Base-by-base conservation (phyloP, 2,888 invertebrate species). In the Rosalia funebris region DNA sequence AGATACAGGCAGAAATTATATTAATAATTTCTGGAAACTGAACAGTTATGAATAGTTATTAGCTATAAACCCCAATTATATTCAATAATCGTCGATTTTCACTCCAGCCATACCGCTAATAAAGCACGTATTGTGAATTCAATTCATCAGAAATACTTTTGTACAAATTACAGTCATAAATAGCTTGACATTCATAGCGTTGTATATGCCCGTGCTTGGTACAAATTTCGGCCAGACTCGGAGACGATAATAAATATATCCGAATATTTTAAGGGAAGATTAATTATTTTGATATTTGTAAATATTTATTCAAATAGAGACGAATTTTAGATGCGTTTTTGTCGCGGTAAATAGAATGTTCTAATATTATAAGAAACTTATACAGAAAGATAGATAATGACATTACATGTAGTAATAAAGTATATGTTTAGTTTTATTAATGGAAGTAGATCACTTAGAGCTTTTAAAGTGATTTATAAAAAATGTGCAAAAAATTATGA, bases 81-180 rank as follows among this genome's bases (percentile, higher is more conserved):
- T 64, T 52, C 57, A 62, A 61, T 68, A 71, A 72, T 69, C 65
- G 69, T 58, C 47, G 63, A 67, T 67, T 70, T 71, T 71, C 65
- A 69, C 70, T 65, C 66, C 63, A 64, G 37, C 61, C 64, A 58
- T 64, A 62, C 67, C 61, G 44, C 57, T 55, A 52, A 68, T 66
- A 68, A 65, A 57, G 64, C 62, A 55, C 58, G 65, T 62, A 67
- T 68, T 66, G 66, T 68, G 60, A 66, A 63, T 65, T 60, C 65
- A 63, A 70, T 72, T 69, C 62, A 70, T 71, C 65, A 65, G 67
- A 63, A 68, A 70, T 71, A 68, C 67, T 67, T 67, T 69, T 65
- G 68, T 69, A 65, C 62, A 69, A 70, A 72, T 69, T 64, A 58
- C 55, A 55, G 39, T 71, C 68, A 70, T 72, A 71, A 72, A 72